Conservation (phyloP, 1,140 invertebrate species). For the Papilio polyxenes region DNA sequence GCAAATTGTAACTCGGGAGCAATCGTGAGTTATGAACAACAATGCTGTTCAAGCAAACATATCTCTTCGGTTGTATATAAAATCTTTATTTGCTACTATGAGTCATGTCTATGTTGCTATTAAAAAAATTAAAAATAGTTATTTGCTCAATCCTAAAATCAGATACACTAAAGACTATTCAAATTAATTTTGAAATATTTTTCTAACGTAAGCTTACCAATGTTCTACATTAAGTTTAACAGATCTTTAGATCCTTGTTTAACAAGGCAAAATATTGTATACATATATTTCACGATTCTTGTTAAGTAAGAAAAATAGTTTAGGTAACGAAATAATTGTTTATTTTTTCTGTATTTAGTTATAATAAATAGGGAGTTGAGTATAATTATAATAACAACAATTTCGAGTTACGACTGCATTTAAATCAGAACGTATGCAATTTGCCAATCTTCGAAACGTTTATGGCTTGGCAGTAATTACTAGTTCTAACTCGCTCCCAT, state of each 20-base stretch:
- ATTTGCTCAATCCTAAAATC: too few species aligned
- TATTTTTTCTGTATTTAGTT: neutral
- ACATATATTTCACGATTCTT: too few species aligned
- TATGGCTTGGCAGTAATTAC: neutral
- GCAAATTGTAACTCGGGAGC: slow-evolving; percentile 76
- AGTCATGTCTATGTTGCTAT: too few species aligned
- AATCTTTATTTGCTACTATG: slow-evolving; percentile 1
- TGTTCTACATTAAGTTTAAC: too few species aligned
- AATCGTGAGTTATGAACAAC: slow-evolving; percentile 45
- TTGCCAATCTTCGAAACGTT: neutral
- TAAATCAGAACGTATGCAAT: neutral
- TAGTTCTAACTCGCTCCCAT: neutral
- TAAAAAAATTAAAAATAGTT: neutral
- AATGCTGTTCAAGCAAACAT: neutral
- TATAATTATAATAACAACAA: neutral
- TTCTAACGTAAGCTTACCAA: too few species aligned
- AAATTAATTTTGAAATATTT: too few species aligned
- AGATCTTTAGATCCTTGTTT: too few species aligned
- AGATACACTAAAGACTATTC: too few species aligned
- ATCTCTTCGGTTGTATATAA: neutral
- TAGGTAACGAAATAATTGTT: too few species aligned
- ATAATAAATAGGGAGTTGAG: neutral
- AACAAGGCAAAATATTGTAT: too few species aligned
- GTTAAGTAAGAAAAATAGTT: too few species aligned
- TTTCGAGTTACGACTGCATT: neutral